Evolutionary conservation across 64 coral and sea anemone species (phyloP), one percentile per base, ranked within the genome.

Genomic region (Montipora foliosa): DNA sequence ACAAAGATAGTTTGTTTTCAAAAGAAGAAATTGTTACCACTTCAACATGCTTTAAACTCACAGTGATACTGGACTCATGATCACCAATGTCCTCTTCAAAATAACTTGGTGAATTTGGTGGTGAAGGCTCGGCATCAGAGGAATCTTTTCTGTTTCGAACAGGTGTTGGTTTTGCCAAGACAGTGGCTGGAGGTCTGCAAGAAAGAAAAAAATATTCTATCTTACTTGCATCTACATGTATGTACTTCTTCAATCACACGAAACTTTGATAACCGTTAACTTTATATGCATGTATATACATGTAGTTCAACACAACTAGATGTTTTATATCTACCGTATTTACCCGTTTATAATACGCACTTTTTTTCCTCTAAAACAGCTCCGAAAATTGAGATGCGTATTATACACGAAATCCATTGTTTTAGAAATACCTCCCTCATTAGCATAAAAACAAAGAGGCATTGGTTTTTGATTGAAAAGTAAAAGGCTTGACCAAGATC

Each of bases 71-170:
- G 69, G 98, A 96, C 52, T 71, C 83, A 59, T 94, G 87, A 55
- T 99, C 68, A n/a, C 68, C 68, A 17, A 71, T 24, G 20, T 71
- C 95, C 17, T 99, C 98, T 66, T 92, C 92, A 75, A 82, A 92
- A 94, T 87, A 92, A 10, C 90, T 87, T 49, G 98, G 98, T 16
- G 98, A 99, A 5, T 92, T 94, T 25, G 98, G 98, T 72, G 98
- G 98, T 6, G 98, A 94, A 22, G 92, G 98, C 90, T 99, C 98
- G 20, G 90, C 91, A 67, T 99, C 98, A 81, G 95, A 96, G 12
- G 95, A 95, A 78, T 99, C 98, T 46, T 91, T 90, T 59, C 94
- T 96, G 74, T 90, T 94, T 14, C 89, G 93, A 24, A 89, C 79
- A 44, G 92, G 92, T 15, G 81, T 77, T 62, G 98, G 98, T 87